Conservation (phyloP, 2,888 invertebrate genomes). For the Mechanitis messenoides region DNA sequence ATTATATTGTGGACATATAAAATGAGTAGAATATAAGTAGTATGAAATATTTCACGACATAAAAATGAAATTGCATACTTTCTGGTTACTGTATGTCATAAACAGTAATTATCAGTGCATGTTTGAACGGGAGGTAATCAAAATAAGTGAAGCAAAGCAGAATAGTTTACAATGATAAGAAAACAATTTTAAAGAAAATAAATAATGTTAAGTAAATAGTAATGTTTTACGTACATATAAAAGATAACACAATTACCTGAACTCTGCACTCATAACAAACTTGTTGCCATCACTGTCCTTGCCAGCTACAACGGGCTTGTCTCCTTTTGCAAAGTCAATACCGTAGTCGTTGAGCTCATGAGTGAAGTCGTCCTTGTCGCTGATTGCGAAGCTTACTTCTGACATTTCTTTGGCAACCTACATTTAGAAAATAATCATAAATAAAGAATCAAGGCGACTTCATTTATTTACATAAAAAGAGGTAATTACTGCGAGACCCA, state of each 20-base stretch:
- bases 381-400: constrained; percentile 89
- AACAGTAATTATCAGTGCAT: too few species aligned
- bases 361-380: constrained; percentile 94
- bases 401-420: constrained; percentile 83
- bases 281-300: constrained; percentile 91
- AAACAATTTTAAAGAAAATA: too few species aligned
- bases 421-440: not conserved
- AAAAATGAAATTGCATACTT: too few species aligned
- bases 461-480: too few species aligned
- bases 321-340: constrained; percentile 88
- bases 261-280: constrained; percentile 91
- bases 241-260: constrained; percentile 79
- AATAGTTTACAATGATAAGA: too few species aligned
- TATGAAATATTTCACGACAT: not conserved
- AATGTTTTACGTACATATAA: not conserved
- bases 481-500: too few species aligned
- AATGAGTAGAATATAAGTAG: not conserved
- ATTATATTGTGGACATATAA: not conserved
- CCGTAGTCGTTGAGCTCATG: constrained; percentile 97
- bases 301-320: constrained; percentile 93
- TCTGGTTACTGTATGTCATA: too few species aligned
- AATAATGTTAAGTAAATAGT: not conserved
- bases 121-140: too few species aligned
- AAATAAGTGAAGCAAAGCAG: too few species aligned
- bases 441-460: not conserved